Base-by-base conservation (phyloP, 2,113 vertebrate genomes). In the Phalacrocorax aristotelis region DNA sequence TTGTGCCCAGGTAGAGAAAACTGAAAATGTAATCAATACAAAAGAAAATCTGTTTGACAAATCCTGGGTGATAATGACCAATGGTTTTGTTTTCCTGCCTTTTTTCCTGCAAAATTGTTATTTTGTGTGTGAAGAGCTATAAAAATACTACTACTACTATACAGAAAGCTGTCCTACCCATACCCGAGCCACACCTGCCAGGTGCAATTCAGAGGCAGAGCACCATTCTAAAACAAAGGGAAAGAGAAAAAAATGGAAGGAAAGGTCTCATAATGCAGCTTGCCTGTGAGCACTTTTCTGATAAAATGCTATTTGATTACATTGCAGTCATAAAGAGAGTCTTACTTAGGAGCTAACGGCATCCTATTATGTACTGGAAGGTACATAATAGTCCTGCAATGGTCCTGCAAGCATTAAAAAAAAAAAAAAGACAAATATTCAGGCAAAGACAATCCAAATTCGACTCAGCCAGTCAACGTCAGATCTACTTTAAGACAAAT, bases 11-110 rank as follows among this genome's bases (percentile, higher is more conserved):
- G 57, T 29, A 83, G 57, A 71, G 46, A 95, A 95, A 93, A 85
- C 14, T 68, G 60, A 90, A 92, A 92, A 82, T 79, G 26, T 61
- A 92, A 87, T 93, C 88, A 93, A 93, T 93, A 79, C 5, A 32
- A 88, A 58, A 88, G 36, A 85, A 90, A 90, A 88, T 5, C 64
- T 34, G 42, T 92, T 85, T 90, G 78, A 92, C 70, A 83, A 4
- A 49, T 87, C 57, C 34, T 65, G 70, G 21, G 27, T 75, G 64
- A 93, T 95, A 88, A 90, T 49, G 36, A 70, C 16, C 66, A 78
- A 85, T 58, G 48, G 21, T 36, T 84, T 87, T 54, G 7, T 16
- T 77, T 65, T 84, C 65, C 32, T 42, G 19, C 1, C 13, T 57
- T 26, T 52, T 83, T 81, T 64, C 13, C 30, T 61, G 27, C 7